These are phyloP conservation scores for Oncorhynchus masou DNA, from an alignment of 2,113 vertebrate genomes.

Conservation along the genomic window DNA sequence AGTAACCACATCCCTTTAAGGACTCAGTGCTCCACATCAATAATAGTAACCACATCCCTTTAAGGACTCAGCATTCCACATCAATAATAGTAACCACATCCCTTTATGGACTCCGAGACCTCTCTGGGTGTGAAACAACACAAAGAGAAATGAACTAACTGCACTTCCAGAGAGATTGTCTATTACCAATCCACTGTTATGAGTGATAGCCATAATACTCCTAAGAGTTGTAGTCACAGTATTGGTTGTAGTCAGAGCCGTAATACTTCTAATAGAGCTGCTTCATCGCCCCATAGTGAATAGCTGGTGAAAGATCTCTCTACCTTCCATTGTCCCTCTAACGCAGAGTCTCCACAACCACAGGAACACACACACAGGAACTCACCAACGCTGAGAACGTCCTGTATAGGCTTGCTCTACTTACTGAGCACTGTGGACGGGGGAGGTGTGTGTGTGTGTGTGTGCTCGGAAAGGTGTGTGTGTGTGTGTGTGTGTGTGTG, in stretches of 20 bases:
- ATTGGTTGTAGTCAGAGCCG: not conserved
- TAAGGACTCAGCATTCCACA: too few relatives aligned
- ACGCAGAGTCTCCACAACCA: conserved; percentile 26
- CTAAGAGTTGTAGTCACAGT: not conserved
- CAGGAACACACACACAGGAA: conserved; percentile 68
- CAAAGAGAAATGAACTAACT: not conserved
- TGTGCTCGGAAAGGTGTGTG: not conserved
- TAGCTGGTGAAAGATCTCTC: conserved; percentile 45
- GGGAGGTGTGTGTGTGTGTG: not conserved
- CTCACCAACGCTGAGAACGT: conserved; percentile 72
- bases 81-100: too few relatives aligned
- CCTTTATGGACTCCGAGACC: not conserved
- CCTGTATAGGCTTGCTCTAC: conserved; percentile 67
- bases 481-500: too few relatives aligned
- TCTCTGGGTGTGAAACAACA: not conserved
- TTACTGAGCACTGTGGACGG: conserved; percentile 44
- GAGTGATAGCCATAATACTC: not conserved
- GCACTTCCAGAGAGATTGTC: too few relatives aligned
- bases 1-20: too few relatives aligned
- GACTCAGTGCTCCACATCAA: too few relatives aligned
- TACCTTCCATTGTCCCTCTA: conserved; percentile 52
- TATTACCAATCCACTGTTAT: too few relatives aligned
- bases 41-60: too few relatives aligned
- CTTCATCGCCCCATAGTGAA: conserved; percentile 37
- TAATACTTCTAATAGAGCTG: not conserved